phyloP scores from a whole-genome alignment of 2,797 vertebrate genomes.

The Poeciliopsis turneri region DNA sequence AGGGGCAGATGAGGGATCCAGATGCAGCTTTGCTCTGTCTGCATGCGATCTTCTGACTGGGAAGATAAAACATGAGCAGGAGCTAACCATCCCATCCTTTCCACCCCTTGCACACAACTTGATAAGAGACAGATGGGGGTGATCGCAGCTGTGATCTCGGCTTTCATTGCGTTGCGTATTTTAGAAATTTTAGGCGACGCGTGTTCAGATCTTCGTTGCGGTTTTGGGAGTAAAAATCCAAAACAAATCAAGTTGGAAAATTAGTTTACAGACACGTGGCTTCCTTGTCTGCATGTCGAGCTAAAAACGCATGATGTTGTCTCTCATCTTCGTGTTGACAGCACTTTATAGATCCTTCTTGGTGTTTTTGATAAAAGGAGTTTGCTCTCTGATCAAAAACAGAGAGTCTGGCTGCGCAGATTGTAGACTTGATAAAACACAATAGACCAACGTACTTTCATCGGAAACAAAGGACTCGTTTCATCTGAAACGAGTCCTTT shows the following conservation, averaged over 20 bases:
- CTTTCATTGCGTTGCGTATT: conserved; percentile 5
- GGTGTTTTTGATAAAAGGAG: background rate
- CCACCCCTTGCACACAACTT: conserved; percentile 30
- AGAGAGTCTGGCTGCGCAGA: background rate
- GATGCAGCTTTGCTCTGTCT: conserved; percentile 62
- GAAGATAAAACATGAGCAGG: conserved; percentile 63
- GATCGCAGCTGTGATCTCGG: conserved; percentile 15
- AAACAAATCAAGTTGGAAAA: background rate
- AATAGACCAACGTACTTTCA: background rate
- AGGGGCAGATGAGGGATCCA: conserved; percentile 60
- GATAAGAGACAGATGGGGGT: conserved; percentile 41
- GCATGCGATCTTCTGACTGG: conserved; percentile 45
- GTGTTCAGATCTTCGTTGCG: background rate
- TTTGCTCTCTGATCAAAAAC: background rate
- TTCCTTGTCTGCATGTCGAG: background rate
- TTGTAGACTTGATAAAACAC: background rate
- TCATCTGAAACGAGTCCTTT: too few species aligned
- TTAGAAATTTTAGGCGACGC: conserved; percentile 9
- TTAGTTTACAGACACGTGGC: background rate
- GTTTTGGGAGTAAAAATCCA: background rate
- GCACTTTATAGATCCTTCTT: background rate
- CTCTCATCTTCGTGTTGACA: background rate
- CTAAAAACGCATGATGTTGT: background rate
- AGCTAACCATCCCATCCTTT: conserved; percentile 35
- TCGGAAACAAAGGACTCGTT: background rate